phyloP scores from a whole-genome alignment of 2,888 invertebrate genomes.

The Pseudococcus viburni region DNA sequence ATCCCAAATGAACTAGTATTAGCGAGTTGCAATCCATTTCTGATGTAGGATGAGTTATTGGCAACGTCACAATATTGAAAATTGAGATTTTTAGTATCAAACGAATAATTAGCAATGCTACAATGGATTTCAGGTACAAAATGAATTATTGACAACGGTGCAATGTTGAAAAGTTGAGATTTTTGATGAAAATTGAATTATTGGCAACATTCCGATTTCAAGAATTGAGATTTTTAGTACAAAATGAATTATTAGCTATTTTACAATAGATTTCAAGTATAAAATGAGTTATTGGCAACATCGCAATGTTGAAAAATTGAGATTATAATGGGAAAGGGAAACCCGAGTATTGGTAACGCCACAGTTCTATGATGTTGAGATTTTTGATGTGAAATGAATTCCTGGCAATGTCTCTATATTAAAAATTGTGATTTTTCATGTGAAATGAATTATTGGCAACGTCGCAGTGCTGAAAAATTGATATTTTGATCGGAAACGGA shows the following conservation, averaged over 20 bases:
- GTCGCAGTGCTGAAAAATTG: not conserved
- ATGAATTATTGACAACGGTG: not conserved
- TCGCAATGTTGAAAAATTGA: not conserved
- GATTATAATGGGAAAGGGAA: no score
- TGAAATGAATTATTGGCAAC: constrained; percentile 1
- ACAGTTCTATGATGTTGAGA: no score
- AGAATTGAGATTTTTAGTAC: not conserved
- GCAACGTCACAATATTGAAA: not conserved
- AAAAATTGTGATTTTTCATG: not conserved
- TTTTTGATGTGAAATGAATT: not conserved
- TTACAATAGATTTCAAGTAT: not conserved
- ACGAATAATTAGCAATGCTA: not conserved
- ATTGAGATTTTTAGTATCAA: not conserved
- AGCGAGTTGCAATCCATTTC: no score
- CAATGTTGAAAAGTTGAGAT: not conserved
- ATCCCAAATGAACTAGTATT: no score
- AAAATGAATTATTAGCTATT: not conserved
- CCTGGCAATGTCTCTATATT: no score
- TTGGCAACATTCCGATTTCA: not conserved
- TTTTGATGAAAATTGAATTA: not conserved
- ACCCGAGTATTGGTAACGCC: no score
- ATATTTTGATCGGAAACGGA: not conserved
- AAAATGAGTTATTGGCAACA: not conserved
- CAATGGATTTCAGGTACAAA: not conserved
- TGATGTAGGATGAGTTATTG: not conserved